A percentile compares a stretch with the other conserved stretches of the same genome.
Conservation (phyloP, 64 coral and sea anemone genomes). For the Dendronephthya gigantea region DNA sequence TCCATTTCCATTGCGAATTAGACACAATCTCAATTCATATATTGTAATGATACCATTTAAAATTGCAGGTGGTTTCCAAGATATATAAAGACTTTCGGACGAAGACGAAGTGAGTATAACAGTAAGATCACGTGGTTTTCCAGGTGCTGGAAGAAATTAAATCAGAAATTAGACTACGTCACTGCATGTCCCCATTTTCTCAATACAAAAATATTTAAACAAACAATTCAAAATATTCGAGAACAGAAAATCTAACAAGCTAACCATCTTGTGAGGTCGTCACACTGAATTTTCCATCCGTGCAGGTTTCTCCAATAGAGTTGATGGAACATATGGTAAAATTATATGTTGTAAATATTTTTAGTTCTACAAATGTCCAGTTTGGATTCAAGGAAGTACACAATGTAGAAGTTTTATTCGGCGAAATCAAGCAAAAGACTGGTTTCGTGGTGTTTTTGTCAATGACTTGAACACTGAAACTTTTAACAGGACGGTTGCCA, state of each 20-base stretch:
- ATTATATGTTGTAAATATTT: not conserved
- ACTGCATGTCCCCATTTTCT: too few relatives aligned
- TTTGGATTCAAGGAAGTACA: not conserved
- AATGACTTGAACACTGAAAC: not conserved
- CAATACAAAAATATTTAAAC: too few relatives aligned
- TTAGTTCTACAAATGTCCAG: not conserved
- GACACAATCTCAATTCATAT: not conserved
- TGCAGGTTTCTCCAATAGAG: not conserved
- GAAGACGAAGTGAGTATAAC: not conserved
- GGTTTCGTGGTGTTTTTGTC: not conserved
- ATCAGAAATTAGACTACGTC: too few relatives aligned
- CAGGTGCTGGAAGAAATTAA: not conserved
- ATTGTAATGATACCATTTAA: not conserved
- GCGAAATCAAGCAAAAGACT: not conserved
- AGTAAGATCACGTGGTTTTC: not conserved
- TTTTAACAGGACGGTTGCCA: not conserved
- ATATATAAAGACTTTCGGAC: not conserved
- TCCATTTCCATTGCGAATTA: not conserved
- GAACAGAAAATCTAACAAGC: not conserved
- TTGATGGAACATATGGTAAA: conserved; percentile 12
- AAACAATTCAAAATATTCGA: not conserved
- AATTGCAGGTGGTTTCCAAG: not conserved
- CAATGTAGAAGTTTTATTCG: not conserved
- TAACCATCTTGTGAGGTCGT: not conserved
- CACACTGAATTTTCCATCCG: not conserved